These are phyloP conservation scores for Acronicta psi DNA, from an alignment of 2,888 invertebrate species.

Conservation along the genomic window DNA sequence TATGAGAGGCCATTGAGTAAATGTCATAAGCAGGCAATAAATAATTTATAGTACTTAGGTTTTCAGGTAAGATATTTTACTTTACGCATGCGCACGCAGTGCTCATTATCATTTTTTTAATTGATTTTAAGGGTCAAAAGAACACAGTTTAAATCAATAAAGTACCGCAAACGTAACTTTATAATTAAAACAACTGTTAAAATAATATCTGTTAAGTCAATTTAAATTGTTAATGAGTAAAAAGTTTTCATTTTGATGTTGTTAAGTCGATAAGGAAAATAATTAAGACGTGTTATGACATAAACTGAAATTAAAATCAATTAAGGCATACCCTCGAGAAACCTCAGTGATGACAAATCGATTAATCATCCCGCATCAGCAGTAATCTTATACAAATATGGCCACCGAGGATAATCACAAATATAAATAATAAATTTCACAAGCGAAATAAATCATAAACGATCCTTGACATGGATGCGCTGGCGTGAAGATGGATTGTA, in stretches of 20 bases:
- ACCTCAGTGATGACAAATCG: conserved; percentile 43
- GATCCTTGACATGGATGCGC: conserved; percentile 64
- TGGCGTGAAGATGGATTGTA: conserved; percentile 54
- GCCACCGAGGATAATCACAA: conserved; percentile 52
- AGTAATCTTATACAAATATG: conserved; percentile 60
- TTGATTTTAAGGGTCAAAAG: too few relatives aligned
- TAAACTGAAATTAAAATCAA: conserved; percentile 51
- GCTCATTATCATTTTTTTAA: too few relatives aligned
- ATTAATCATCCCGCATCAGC: conserved; percentile 55
- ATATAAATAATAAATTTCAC: conserved; percentile 57
- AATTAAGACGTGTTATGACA: conserved; percentile 49
- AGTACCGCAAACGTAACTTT: background rate
- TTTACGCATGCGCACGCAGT: too few relatives aligned
- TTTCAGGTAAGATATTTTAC: too few relatives aligned
- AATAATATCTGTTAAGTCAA: background rate
- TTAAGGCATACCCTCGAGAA: conserved; percentile 32
- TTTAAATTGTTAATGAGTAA: conserved; percentile 7
- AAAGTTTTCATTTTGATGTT: conserved; percentile 25
- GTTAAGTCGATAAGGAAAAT: conserved; percentile 40
- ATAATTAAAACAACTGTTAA: background rate
- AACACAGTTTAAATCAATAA: background rate
- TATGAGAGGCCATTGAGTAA: too few relatives aligned
- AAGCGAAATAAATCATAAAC: conserved; percentile 64
- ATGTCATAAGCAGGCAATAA: too few relatives aligned
- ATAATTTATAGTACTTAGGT: too few relatives aligned